Evolutionary conservation across 2,797 vertebrate species (phyloP).

Genomic region (Hippoglossus hippoglossus): DNA sequence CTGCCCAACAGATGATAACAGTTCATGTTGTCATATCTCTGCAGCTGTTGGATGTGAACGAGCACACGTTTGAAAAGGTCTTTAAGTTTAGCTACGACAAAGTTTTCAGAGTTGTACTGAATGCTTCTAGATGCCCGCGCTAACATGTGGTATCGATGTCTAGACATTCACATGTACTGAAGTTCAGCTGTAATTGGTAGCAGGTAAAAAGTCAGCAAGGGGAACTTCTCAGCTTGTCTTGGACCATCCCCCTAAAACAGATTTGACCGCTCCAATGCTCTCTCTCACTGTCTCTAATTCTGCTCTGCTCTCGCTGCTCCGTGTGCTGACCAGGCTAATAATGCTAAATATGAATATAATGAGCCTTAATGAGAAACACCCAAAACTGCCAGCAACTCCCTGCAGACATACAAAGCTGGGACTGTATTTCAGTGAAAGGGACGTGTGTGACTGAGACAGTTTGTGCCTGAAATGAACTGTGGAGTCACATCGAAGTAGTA

Average conservation of each 20-base stretch:
- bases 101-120: not conserved
- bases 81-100: conserved; percentile 7
- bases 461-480: conserved; percentile 42
- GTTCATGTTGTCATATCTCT: conserved; percentile 28
- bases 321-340: conserved; percentile 65
- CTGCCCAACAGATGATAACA: conserved; percentile 60
- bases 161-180: conserved; percentile 11
- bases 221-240: conserved; percentile 61
- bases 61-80: conserved; percentile 7
- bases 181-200: conserved; percentile 30
- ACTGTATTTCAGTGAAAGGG: conserved; percentile 54
- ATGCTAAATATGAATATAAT: conserved; percentile 78
- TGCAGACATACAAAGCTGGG: conserved; percentile 52
- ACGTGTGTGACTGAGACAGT: conserved; percentile 34
- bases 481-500: conserved; percentile 24
- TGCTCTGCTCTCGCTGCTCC: conserved; percentile 42
- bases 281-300: conserved; percentile 58
- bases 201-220: conserved; percentile 34
- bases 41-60: conserved; percentile 68
- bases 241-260: conserved; percentile 35
- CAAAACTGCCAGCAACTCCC: conserved; percentile 46
- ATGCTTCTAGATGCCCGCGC: not conserved
- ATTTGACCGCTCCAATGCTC: conserved; percentile 52
- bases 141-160: not conserved
- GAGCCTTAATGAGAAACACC: conserved; percentile 71